Evolutionary conservation across 92 coral and sea anemone species (phyloP), one percentile per base, ranked within the genome.

Genomic region (Porites divaricata): DNA sequence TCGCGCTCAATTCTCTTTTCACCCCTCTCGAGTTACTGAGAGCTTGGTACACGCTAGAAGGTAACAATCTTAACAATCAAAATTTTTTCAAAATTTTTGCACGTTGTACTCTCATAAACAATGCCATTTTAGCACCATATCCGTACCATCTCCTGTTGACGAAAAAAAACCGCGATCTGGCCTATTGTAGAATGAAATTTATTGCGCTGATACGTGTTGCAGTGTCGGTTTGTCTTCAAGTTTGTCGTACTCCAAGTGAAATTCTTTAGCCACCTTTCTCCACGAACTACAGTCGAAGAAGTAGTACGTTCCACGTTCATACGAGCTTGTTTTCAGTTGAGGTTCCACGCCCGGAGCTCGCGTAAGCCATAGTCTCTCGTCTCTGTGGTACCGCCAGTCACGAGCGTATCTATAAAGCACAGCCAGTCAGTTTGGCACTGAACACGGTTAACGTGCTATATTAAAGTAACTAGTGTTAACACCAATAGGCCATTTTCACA

Each of bases 381-480:
- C 99, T 76, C 94, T 96, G 87, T 96, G 99, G 78, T 96, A 96
- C 63, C 99, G 88, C 99, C 99, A 96, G 90, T 96, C 99, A 67
- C 99, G 96, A 53, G 99, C 94, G 77, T 96, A 96, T 52, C 99
- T 96, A 72, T 56, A 72, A 66, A 52, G 57, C 26, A 74, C 25
- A 26, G 52, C 86, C 61, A 82, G 50, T 72, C 24, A 28, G 66
- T 14, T 53, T 54, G 6, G 51, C 54, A 35, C 54, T 7, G 14
- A 21, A 54, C 26, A 23, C 22, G 12, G 35, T 28, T 28, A 28
- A 28, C 35, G 35, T 28, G 35, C 35, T 28, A 28, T 28, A 28
- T 28, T 28, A 28, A 2, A 28, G 35, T 28, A 28, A 28, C 35
- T 28, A 28, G 35, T 28, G 2, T 28, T 28, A 28, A 28, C 45